phyloP scores from a whole-genome alignment of 2,888 invertebrate genomes.

The Ectobius pallidus region DNA sequence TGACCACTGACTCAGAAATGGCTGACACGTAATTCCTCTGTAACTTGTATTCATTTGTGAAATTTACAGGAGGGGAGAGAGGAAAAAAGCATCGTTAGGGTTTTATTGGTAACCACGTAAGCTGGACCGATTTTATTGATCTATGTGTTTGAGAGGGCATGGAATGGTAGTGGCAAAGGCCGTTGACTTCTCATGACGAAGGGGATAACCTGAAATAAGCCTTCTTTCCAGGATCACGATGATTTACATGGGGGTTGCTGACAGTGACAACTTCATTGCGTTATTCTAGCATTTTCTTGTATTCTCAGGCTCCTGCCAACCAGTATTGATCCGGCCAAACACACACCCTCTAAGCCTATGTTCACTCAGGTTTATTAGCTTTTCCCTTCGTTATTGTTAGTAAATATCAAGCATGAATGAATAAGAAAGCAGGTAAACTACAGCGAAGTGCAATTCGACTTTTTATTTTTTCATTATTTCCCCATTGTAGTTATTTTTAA shows the following conservation, averaged over 20 bases:
- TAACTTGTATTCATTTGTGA: slow-evolving; percentile 40
- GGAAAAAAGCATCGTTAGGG: slow-evolving; percentile 21
- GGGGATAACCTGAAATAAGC: background rate
- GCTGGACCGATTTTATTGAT: slow-evolving; percentile 28
- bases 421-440: no score
- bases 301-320: background rate
- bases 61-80: slow-evolving; percentile 26
- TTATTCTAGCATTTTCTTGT: background rate
- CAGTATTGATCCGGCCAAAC: no score
- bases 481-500: no score
- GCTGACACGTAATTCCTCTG: slow-evolving; percentile 34
- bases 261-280: background rate
- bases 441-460: no score
- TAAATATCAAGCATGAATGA: no score
- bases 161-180: slow-evolving; percentile 1
- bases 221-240: background rate
- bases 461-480: no score
- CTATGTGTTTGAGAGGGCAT: slow-evolving; percentile 15
- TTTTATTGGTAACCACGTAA: slow-evolving; percentile 31
- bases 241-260: background rate
- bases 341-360: no score
- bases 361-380: no score
- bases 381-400: no score
- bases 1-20: slow-evolving; percentile 41
- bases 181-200: slow-evolving; percentile 24